A percentile compares a stretch with the other conserved stretches of the same genome.
Conservation (phyloP, 2,797 vertebrate species). For the Garrulus glandarius region DNA sequence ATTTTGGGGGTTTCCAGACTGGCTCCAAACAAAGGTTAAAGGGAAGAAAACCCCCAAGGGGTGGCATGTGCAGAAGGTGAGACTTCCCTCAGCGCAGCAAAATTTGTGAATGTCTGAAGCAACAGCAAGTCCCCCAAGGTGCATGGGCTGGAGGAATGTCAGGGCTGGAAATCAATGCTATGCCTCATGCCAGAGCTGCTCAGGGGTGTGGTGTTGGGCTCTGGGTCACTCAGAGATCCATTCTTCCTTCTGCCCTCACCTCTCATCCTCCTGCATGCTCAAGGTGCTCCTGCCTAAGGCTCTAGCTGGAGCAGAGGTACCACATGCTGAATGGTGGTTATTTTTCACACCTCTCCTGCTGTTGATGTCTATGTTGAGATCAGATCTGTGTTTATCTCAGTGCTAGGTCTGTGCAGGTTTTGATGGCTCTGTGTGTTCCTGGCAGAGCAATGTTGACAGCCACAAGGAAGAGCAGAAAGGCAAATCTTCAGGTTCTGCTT, state of each 20-base stretch:
- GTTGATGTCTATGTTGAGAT: neutral
- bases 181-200: neutral
- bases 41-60: neutral
- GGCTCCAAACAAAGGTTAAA: neutral
- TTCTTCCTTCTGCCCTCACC: neutral
- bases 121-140: neutral
- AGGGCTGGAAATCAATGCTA: neutral
- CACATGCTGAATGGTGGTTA: rapidly evolving
- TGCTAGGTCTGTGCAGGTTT: neutral
- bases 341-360: neutral
- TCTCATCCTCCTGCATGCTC: rapidly evolving
- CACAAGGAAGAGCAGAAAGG: neutral
- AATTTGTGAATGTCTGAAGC: neutral
- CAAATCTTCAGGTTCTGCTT: neutral
- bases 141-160: rapidly evolving
- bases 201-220: rapidly evolving
- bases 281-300: neutral
- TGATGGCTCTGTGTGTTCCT: neutral
- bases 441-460: neutral
- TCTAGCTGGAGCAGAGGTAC: neutral
- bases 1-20: neutral
- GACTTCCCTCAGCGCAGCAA: neutral
- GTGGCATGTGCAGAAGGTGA: neutral
- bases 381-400: neutral
- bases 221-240: neutral